phyloP scores from a whole-genome alignment of 2,113 vertebrate genomes.

The Trachemys scripta region DNA sequence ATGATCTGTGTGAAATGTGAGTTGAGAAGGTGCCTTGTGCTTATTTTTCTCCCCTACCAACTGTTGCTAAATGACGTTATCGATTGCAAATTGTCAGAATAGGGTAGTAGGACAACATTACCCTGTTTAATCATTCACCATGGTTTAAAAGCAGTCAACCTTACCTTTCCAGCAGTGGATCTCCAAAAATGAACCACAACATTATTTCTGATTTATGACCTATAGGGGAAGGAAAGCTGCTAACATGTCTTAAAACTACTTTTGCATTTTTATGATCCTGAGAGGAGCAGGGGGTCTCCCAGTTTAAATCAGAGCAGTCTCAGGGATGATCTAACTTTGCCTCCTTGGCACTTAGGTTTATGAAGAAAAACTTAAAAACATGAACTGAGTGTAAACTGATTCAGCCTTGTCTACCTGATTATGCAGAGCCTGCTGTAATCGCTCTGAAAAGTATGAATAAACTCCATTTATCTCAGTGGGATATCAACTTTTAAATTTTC shows the following conservation, averaged over 20 bases:
- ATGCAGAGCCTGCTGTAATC: neutral
- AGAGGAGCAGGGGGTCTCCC: neutral
- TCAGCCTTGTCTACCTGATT: neutral
- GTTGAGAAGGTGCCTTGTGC: slow-evolving; percentile 68
- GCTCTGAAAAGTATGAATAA: neutral
- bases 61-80: slow-evolving; percentile 78
- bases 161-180: neutral
- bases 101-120: slow-evolving; percentile 41
- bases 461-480: neutral
- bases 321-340: neutral
- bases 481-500: neutral
- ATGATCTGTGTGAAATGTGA: slow-evolving; percentile 75
- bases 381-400: neutral
- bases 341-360: neutral
- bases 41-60: slow-evolving; percentile 74
- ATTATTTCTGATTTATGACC: neutral
- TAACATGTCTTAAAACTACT: neutral
- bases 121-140: slow-evolving; percentile 3
- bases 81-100: slow-evolving; percentile 65
- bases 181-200: neutral
- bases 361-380: neutral
- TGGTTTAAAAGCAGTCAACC: neutral
- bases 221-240: neutral
- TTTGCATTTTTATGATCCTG: neutral
- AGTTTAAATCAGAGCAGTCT: neutral